A percentile compares a stretch with the other conserved stretches of the same genome.
Evolutionary conservation across 2,797 vertebrate genomes (phyloP).

Genomic region (Phataginus tetradactyla): DNA sequence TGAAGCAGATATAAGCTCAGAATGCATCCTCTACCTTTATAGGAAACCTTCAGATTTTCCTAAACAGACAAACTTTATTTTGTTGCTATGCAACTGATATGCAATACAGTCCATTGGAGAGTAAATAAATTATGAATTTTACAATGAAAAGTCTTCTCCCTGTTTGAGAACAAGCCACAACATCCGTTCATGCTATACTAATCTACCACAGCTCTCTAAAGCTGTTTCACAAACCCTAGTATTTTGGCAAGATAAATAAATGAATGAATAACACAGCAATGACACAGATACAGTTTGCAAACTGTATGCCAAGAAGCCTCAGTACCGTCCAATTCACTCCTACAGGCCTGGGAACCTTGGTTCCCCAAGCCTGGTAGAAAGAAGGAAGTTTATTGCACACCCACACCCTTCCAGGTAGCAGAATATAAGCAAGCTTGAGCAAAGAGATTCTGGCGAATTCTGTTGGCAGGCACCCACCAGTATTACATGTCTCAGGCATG

Average conservation of each 20-base stretch:
- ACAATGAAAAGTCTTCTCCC: slow-evolving; percentile 75
- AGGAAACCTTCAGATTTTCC: slow-evolving; percentile 83
- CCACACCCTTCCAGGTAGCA: slow-evolving; percentile 52
- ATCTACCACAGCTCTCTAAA: slow-evolving; percentile 77
- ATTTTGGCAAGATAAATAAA: slow-evolving; percentile 78
- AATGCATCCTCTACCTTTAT: slow-evolving; percentile 79
- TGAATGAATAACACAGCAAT: slow-evolving; percentile 64
- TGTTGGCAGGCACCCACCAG: neutral
- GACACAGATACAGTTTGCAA: slow-evolving; percentile 54
- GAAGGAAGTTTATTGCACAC: slow-evolving; percentile 69
- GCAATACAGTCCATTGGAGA: slow-evolving; percentile 73
- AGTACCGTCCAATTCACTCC: neutral
- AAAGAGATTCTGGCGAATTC: slow-evolving; percentile 39
- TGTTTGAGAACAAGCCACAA: slow-evolving; percentile 78
- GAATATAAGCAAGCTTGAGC: slow-evolving; percentile 55
- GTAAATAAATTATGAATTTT: slow-evolving; percentile 85
- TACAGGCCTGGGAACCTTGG: neutral
- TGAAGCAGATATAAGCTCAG: slow-evolving; percentile 83
- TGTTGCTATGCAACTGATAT: slow-evolving; percentile 85
- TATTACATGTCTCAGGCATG: neutral
- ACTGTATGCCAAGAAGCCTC: slow-evolving; percentile 57
- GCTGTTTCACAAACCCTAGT: slow-evolving; percentile 73
- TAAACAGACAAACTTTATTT: slow-evolving; percentile 84
- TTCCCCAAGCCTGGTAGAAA: neutral
- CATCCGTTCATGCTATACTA: slow-evolving; percentile 81